Conservation (phyloP, 1,140 invertebrate species). For the Pogonus chalceus region DNA sequence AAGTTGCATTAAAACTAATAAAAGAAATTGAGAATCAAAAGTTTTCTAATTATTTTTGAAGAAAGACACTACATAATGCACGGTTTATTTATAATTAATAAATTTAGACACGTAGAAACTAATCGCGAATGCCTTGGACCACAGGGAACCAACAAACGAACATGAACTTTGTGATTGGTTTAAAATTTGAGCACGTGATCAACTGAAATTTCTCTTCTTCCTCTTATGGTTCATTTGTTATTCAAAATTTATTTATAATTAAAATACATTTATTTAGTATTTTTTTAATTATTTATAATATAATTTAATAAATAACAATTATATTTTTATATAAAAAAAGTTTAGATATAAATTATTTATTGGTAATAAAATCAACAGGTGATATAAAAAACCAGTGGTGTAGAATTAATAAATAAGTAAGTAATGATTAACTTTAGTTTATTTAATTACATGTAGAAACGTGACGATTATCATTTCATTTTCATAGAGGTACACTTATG, state of each 20-base stretch:
- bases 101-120: background rate
- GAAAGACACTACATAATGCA: background rate
- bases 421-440: background rate
- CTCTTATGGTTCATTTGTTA: background rate
- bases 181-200: background rate
- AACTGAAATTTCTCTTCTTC: background rate
- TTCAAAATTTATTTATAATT: background rate
- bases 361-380: too few relatives aligned
- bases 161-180: background rate
- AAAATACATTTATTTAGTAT: too few relatives aligned
- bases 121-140: background rate
- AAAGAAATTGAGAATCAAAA: too few relatives aligned
- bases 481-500: conserved; percentile 2
- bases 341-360: too few relatives aligned
- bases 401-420: background rate
- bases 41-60: background rate
- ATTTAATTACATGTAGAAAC: conserved; percentile 2
- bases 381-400: background rate
- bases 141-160: background rate
- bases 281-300: too few relatives aligned
- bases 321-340: too few relatives aligned
- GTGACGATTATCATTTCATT: background rate
- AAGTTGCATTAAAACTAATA: too few relatives aligned
- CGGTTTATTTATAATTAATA: background rate
- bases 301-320: too few relatives aligned